phyloP scores from a whole-genome alignment of 2,888 invertebrate species.

The Cantharis flavilabris region DNA sequence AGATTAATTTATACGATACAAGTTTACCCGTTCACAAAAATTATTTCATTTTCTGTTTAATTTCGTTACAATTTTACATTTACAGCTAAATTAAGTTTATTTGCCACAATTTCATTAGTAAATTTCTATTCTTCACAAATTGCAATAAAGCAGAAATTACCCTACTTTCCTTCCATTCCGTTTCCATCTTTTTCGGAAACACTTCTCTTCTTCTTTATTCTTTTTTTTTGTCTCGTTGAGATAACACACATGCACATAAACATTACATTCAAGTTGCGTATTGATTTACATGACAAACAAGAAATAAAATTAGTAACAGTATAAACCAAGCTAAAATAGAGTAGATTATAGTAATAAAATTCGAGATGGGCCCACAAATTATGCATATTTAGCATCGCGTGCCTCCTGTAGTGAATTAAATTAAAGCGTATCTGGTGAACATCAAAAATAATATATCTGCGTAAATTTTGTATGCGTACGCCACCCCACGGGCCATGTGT shows the following conservation, averaged over 20 bases:
- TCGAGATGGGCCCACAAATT: constrained; percentile 50
- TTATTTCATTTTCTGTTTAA: constrained; percentile 1
- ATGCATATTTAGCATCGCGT: constrained; percentile 52
- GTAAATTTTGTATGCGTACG: constrained; percentile 49
- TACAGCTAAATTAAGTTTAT: neutral
- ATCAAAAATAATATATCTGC: constrained; percentile 54
- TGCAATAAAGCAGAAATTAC: neutral
- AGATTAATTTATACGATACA: constrained; percentile 12
- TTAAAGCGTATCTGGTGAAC: constrained; percentile 54
- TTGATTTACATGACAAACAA: constrained; percentile 28
- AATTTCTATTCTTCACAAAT: neutral
- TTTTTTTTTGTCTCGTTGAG: neutral
- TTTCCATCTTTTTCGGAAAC: neutral
- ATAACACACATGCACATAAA: neutral
- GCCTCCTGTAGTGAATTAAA: constrained; percentile 53
- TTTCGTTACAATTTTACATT: neutral
- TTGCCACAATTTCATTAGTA: neutral
- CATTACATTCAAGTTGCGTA: constrained; percentile 3
- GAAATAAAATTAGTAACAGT: constrained; percentile 35
- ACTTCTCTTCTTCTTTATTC: neutral
- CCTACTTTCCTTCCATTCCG: neutral
- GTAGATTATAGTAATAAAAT: constrained; percentile 49
- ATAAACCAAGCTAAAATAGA: constrained; percentile 42
- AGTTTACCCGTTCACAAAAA: neutral
- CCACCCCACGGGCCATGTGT: constrained; percentile 49